These are phyloP conservation scores for Brevipalpus yothersi DNA, from an alignment of 1,140 invertebrate genomes.

Conservation along the genomic window DNA sequence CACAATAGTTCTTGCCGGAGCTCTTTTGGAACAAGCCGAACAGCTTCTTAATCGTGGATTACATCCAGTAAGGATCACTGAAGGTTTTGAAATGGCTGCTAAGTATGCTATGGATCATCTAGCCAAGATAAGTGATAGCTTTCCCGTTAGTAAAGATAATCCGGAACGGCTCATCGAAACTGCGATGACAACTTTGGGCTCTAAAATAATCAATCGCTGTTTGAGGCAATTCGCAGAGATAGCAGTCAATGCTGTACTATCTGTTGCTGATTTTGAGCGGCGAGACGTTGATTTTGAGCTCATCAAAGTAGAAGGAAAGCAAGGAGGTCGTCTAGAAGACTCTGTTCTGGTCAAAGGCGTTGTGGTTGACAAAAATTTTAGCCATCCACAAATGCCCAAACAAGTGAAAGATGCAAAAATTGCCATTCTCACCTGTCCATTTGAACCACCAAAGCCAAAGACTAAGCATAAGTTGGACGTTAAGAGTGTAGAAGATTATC, in stretches of 20 bases:
- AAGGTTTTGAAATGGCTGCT: constrained; percentile 93
- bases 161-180: constrained; percentile 70
- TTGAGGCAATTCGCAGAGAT: constrained; percentile 95
- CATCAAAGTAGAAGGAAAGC: constrained; percentile 96
- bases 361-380: constrained; percentile 94
- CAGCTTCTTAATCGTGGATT: constrained; percentile 80
- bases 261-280: constrained; percentile 76
- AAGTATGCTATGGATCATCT: constrained; percentile 64
- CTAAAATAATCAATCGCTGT: constrained; percentile 66
- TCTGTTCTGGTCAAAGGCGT: constrained; percentile 89
- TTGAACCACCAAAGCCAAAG: constrained; percentile 99
- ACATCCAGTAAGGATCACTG: constrained; percentile 93
- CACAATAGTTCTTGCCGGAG: constrained; percentile 47
- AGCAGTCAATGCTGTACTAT: constrained; percentile 81
- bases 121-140: constrained; percentile 64
- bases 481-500: constrained; percentile 84
- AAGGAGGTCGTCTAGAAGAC: constrained; percentile 89
- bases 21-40: constrained; percentile 84
- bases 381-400: constrained; percentile 99
- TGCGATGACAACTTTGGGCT: constrained; percentile 93
- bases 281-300: constrained; percentile 97
- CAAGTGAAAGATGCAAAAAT: constrained; percentile 61
- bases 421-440: constrained; percentile 94
- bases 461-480: constrained; percentile 99
- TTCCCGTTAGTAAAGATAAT: constrained; percentile 55